Percentiles rank a stretch among this genome's conserved stretches.
These are phyloP conservation scores for Ianthella basta DNA, from an alignment of 37 sponge, comb jelly and placozoan genomes.

Conservation along the genomic window DNA sequence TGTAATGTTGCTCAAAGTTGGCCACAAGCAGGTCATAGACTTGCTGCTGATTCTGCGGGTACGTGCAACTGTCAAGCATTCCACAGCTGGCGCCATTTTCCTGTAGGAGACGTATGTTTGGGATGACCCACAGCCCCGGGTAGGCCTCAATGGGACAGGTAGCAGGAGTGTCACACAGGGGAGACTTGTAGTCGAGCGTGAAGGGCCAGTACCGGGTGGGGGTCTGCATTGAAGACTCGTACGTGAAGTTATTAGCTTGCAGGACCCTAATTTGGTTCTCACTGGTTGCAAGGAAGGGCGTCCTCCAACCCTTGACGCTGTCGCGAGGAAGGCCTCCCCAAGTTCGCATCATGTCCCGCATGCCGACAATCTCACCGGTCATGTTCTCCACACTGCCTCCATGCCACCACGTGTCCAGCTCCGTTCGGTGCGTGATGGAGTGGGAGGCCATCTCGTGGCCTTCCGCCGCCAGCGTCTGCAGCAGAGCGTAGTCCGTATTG, in stretches of 20 bases:
- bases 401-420: constrained; percentile 44
- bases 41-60: constrained; percentile 38
- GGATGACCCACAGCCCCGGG: constrained; percentile 62
- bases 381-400: constrained; percentile 45
- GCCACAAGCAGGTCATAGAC: constrained; percentile 41
- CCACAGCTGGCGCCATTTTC: constrained; percentile 20
- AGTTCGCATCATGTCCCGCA: constrained; percentile 34
- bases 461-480: constrained; percentile 38
- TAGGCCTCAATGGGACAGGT: constrained; percentile 56
- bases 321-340: constrained; percentile 44
- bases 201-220: constrained; percentile 50
- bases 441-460: constrained; percentile 61
- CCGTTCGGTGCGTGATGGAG: constrained; percentile 46
- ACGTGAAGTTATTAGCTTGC: constrained; percentile 42
- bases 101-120: constrained; percentile 35
- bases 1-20: constrained; percentile 59
- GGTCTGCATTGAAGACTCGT: constrained; percentile 54
- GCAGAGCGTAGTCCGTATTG: constrained; percentile 61
- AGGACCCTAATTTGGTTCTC: constrained; percentile 46
- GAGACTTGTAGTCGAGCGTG: constrained; percentile 67
- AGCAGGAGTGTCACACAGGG: constrained; percentile 44
- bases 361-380: constrained; percentile 48
- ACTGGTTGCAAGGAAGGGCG: constrained; percentile 51
- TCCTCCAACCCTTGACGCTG: constrained; percentile 41
- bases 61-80: constrained; percentile 46